Percentiles rank a stretch among this genome's conserved stretches.
Conservation (phyloP, 2,888 invertebrate genomes). For the Cephus pygmeus region DNA sequence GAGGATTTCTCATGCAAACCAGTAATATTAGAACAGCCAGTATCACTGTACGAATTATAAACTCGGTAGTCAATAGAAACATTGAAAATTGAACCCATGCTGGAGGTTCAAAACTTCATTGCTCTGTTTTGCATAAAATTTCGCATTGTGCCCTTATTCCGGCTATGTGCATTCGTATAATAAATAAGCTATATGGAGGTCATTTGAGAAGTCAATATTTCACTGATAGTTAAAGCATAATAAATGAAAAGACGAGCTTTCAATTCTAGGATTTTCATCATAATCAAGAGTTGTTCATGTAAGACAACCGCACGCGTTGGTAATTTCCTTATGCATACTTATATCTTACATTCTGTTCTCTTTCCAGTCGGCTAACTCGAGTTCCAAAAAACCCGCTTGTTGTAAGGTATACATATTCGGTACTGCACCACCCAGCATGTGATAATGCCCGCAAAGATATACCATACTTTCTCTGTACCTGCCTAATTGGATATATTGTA, state of each 20-base stretch:
- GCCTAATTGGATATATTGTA: slow-evolving; percentile 59
- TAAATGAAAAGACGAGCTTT: neutral
- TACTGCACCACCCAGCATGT: slow-evolving; percentile 82
- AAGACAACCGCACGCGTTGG: neutral
- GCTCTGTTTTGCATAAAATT: neutral
- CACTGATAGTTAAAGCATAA: neutral
- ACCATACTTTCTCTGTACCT: slow-evolving; percentile 73
- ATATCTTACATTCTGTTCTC: slow-evolving; percentile 81
- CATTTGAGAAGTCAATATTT: neutral
- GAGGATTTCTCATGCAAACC: neutral
- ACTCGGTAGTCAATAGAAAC: neutral
- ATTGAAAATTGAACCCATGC: neutral
- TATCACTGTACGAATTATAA: neutral
- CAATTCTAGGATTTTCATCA: neutral
- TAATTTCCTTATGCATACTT: neutral
- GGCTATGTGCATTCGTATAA: neutral
- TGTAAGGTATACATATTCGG: slow-evolving; percentile 90
- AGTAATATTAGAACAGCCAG: neutral
- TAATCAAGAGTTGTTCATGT: neutral
- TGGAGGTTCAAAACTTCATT: neutral
- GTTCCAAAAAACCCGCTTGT: slow-evolving; percentile 83
- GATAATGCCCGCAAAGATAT: slow-evolving; percentile 92
- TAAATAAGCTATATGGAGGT: neutral
- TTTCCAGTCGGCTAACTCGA: slow-evolving; percentile 94
- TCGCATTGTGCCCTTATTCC: neutral